These are phyloP conservation scores for Bombyx huttoni DNA, from an alignment of 2,888 invertebrate species.

Conservation along the genomic window DNA sequence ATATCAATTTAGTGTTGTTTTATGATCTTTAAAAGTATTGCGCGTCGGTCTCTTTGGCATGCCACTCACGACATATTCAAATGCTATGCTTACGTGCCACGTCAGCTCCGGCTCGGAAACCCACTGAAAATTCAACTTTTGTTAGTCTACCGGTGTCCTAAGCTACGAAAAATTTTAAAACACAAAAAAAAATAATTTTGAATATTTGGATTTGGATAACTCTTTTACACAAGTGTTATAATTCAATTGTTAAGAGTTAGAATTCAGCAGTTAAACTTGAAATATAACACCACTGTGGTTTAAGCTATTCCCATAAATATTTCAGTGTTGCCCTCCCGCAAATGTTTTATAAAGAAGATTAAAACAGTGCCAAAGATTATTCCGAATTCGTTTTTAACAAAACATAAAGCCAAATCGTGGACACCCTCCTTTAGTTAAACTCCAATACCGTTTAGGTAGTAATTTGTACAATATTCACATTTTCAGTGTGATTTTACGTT, in stretches of 20 bases:
- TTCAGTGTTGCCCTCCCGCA: neutral
- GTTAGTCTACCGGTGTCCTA: conserved; percentile 55
- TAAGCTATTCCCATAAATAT: neutral
- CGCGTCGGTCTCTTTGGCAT: conserved; percentile 25
- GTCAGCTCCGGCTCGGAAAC: conserved; percentile 64
- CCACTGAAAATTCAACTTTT: conserved; percentile 64
- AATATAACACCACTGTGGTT: neutral
- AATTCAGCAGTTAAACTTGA: no score
- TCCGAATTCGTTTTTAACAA: conserved; percentile 6
- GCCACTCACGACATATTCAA: conserved; percentile 61
- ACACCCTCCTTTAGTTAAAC: conserved; percentile 7
- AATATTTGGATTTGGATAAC: neutral
- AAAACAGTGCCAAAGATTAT: neutral
- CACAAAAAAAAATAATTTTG: neutral
- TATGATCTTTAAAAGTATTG: neutral
- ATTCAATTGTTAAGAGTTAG: no score
- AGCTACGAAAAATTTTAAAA: conserved; percentile 5
- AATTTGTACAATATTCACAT: conserved; percentile 30
- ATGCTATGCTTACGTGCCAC: conserved; percentile 63
- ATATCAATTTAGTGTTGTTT: no score
- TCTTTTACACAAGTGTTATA: neutral
- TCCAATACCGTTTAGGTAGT: conserved; percentile 6
- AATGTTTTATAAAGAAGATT: neutral
- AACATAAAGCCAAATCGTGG: conserved; percentile 8
- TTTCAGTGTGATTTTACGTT: conserved; percentile 1